Evolutionary conservation across 2,113 vertebrate species (phyloP), one percentile per base, ranked within the genome.

Genomic region (Conger conger): DNA sequence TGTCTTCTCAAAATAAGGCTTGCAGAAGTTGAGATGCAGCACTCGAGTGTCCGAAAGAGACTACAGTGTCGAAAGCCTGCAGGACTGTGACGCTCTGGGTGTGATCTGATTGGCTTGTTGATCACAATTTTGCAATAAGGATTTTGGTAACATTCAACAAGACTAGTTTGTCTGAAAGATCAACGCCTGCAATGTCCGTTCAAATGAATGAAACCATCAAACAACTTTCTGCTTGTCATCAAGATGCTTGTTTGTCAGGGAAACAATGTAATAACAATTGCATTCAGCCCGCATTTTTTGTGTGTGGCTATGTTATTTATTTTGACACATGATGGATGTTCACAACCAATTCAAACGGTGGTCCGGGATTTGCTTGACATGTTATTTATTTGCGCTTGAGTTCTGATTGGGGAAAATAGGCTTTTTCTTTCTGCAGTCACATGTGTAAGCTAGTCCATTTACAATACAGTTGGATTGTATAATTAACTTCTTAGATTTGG

Each of bases 291-390:
- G 60, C 50, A 40, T 82, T 76, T 16, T 76, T 50, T 73, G 0
- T 63, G 57, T 23, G 57, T 23, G 63, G 36, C 23, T 17, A 2
- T 57, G 86, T 45, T 81, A 84, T 87, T 81, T 77, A 81, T 63
- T 84, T 80, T 87, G 82, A 87, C 0, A 45, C 57, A 35, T 73
- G 79, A 81, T 36, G 20, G 54, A 38, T 42, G 40, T 45, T 85
- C 79, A 76, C 1, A 79, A 54, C 80, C 23, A 50, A 36, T 37
- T 63, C 42, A 38, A 40, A 68, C 30, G 30, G 23, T 38, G 38
- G 40, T 73, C 45, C 15, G 57, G 42, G 79, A 80, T 23, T 3
- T 30, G 17, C 20, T 35, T 81, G 60, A 81, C 37, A 73, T 73
- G 27, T 33, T 73, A 73, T 73, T 73, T 73, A 73, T 73, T 73